Conservation (phyloP, 2,888 invertebrate species). For the Eristalis pertinax region DNA sequence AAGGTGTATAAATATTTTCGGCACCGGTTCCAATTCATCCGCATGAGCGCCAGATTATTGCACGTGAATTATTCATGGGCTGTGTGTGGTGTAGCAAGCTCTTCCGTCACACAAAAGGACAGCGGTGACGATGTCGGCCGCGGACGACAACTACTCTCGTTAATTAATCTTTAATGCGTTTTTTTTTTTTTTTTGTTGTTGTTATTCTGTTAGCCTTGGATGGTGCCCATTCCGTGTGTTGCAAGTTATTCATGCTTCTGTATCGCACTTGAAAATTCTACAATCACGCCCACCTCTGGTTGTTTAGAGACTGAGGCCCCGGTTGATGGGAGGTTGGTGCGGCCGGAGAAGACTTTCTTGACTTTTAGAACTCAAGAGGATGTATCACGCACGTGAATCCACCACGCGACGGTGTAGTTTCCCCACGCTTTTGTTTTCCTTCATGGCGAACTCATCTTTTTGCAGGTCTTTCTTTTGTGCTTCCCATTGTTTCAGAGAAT, state of each 20-base stretch:
- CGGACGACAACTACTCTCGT: conserved; percentile 35
- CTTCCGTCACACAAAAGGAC: conserved; percentile 5
- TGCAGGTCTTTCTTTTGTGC: background rate
- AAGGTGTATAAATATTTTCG: conserved; percentile 9
- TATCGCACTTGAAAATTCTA: conserved; percentile 6
- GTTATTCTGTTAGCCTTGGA: conserved; percentile 12
- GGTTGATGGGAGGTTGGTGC: background rate
- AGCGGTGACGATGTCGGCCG: background rate
- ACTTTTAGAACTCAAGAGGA: conserved; percentile 31
- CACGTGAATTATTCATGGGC: conserved; percentile 53
- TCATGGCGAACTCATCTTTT: background rate
- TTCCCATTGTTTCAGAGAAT: background rate
- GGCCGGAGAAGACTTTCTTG: background rate
- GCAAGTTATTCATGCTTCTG: background rate
- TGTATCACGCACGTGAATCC: background rate
- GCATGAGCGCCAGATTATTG: conserved; percentile 39
- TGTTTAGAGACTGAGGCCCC: background rate
- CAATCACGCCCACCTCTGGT: background rate
- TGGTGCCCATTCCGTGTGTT: too few relatives aligned
- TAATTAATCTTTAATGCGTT: conserved; percentile 64
- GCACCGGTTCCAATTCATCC: conserved; percentile 19
- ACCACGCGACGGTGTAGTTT: background rate
- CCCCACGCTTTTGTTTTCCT: background rate
- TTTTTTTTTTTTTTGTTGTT: conserved; percentile 1
- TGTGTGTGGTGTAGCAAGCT: conserved; percentile 16